Evolutionary conservation across 2,113 vertebrate species (phyloP), one percentile per base, ranked within the genome.

Genomic region (Lophura nycthemera): DNA sequence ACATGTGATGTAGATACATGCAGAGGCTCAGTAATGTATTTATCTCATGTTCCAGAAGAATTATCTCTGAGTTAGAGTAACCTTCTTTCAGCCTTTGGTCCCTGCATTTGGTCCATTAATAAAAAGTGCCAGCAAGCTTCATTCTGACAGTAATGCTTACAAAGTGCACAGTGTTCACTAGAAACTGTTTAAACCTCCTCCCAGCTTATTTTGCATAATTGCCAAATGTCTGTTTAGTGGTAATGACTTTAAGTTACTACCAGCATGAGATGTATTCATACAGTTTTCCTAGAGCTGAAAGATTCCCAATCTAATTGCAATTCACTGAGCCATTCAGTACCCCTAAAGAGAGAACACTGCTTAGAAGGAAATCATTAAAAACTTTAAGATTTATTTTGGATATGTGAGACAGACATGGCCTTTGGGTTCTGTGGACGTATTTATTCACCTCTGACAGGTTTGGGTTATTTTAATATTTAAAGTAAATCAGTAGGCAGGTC

Each of bases 161-260:
- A 47, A 67, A 75, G 72, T 92, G 90, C 93, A 79, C 91, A 81
- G 60, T 78, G 61, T 84, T 95, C 69, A 54, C 79, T 77, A 56
- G 67, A 69, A 96, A 88, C 75, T 80, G 89, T 92, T 96, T 80
- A 91, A 92, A 86, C 88, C 75, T 94, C 88, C 78, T 94, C 75
- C 82, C 76, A 81, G 32, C 64, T 93, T 89, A 80, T 92, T 96
- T 95, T 91, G 86, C 91, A 65, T 97, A 95, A 95, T 92, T 96
- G 79, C 93, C 85, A 95, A 95, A 92, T 87, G 94, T 69, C 88
- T 95, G 77, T 92, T 94, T 95, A 32, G 59, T 83, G 69, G 70
- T 95, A 93, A 95, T 96, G 91, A 92, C 88, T 95, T 88, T 90
- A 89, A 93, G 72, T 95, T 95, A 93, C 90, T 93, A 83, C 72